Base-by-base conservation (phyloP, 2,113 vertebrate species). In the Chloropsis cyanopogon region DNA sequence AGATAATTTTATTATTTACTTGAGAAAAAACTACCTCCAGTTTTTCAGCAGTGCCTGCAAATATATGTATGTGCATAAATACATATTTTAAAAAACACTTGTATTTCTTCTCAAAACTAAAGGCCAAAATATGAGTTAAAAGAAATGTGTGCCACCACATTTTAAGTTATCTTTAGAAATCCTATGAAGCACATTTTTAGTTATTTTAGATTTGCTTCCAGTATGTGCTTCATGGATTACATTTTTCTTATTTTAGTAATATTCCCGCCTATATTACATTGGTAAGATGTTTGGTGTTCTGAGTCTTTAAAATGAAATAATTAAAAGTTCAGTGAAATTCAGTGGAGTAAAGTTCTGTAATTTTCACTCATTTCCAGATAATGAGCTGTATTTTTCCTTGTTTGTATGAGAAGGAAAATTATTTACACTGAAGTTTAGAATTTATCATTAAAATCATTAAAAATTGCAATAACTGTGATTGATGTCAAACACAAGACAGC, bases 201-300 rank as follows among this genome's bases (percentile, higher is more conserved):
- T 65, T 88, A 50, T 8, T 88, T 90, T 44, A 42, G 20, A 13
- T 80, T 77, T 64, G 5, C 28, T 88, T 80, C 16, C 24, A 21
- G 28, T 63, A n/a, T 54, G 20, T 57, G 18, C 25, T 83, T 11
- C 17, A 19, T 90, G 33, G 18, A 50, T 72, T 82, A 2, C 22
- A 52, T 76, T 90, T n/a, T 68, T 65, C 33, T 66, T 85, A 87
- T 53, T 88, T 79, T 80, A 70, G n/a, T 64, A 33, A 12, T 80
- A 88, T 64, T 90, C 31, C 10, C 64, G 17, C 22, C 19, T 79
- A 3, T 20, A 10, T 54, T 76, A 52, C 7, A 9, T 50, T 56
- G 52, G 17, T 88, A 80, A 69, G 24, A 80, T 82, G 24, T 76
- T 14, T 86, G 46, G 7, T 79, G 11, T 64, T 93, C 28, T 65